These are phyloP conservation scores for Gopherus evgoodei DNA, from an alignment of 2,113 vertebrate species.

Conservation along the genomic window DNA sequence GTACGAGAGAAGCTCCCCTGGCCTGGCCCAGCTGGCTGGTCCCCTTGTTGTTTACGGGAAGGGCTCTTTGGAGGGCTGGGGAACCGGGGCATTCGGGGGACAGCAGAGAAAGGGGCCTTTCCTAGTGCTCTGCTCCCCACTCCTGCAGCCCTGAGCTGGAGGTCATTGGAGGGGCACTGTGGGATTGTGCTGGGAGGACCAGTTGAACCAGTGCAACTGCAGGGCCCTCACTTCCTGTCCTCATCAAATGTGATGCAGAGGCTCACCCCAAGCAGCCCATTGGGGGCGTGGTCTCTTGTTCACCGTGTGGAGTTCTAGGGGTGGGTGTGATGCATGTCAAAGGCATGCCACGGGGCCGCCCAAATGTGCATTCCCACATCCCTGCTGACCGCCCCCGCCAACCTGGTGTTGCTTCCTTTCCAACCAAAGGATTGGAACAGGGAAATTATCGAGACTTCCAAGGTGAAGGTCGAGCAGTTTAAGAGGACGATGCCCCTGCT, in stretches of 20 bases:
- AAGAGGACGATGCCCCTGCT: constrained; percentile 87
- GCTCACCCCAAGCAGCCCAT: no score
- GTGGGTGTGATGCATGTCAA: no score
- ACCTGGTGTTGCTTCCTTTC: neutral
- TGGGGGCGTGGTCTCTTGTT: neutral
- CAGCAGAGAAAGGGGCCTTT: neutral
- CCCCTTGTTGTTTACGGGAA: neutral
- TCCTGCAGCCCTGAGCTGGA: no score
- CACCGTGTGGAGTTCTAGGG: no score
- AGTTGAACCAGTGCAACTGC: no score
- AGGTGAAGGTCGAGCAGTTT: constrained; percentile 85
- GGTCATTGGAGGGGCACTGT: no score
- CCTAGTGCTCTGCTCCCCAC: no score
- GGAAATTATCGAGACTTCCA: constrained; percentile 83
- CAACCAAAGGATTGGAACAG: constrained; percentile 84
- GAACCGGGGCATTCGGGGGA: neutral
- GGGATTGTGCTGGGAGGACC: no score
- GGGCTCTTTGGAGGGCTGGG: neutral
- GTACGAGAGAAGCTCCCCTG: constrained; percentile 55
- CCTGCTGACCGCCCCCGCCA: neutral
- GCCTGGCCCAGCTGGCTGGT: no score
- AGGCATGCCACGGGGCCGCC: no score
- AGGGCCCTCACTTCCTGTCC: no score
- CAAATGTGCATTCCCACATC: neutral
- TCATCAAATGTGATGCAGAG: no score